Evolutionary conservation across 2,113 vertebrate genomes (phyloP), one percentile per base, ranked within the genome.

Genomic region (Mola mola): DNA sequence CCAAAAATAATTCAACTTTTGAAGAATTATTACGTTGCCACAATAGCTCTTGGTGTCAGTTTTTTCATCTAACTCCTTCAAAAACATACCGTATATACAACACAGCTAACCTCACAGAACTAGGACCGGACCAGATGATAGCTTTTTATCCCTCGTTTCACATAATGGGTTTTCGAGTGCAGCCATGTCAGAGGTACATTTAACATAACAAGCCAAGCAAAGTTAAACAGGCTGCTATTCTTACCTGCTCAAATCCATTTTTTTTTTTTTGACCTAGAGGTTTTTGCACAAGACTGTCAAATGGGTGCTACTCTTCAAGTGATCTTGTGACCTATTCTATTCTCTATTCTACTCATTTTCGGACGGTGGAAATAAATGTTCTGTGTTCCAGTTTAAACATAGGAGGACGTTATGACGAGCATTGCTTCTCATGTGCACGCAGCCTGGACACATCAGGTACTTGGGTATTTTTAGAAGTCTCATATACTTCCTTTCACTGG

Each of bases 391-490:
- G 2, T 37, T 38, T 22, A 48, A 36, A 67, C 47, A 55, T 4
- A 53, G 22, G 4, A 9, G 5, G 13, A 17, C 12, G 17, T 21
- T 51, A 75, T 47, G 41, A 34, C 41, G 43, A 57, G 6, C 5
- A 70, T 49, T 68, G 46, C 63, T 77, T 74, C 20, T 22, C 13
- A 13, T 36, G 41, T 62, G 34, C 29, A 26, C 15, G 47, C 36
- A 48, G 8, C 9, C 37, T 34, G 34, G 26, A 63, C 8, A 34
- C 22, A 53, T 62, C 42, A 59, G 48, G 20, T 31, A 34, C 41
- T 49, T 26, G 1, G 59, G 29, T 69, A 71, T 71, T 76, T 76
- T 82, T 78, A 75, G 61, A 78, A 43, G 10, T 21, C 20, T 50
- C 37, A 28, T 29, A 57, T 44, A 20, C 43, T 22, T 66, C 37